Percentiles rank a stretch among this genome's conserved stretches.
These are phyloP conservation scores for Delia radicum DNA, from an alignment of 1,140 invertebrate species.

Conservation along the genomic window DNA sequence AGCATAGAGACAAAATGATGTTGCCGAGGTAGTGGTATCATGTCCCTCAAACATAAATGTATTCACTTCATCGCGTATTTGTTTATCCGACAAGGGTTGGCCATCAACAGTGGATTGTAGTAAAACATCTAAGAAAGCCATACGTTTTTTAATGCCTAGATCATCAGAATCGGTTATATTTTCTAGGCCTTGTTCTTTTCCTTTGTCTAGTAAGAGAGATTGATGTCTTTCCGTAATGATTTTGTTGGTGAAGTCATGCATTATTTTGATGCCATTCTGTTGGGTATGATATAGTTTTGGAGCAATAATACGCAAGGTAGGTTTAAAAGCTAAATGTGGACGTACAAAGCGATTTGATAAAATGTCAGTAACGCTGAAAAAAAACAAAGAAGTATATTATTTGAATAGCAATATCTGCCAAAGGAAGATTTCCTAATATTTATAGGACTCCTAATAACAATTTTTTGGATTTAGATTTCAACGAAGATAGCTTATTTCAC, in stretches of 20 bases:
- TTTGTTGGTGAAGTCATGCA: constrained; percentile 45
- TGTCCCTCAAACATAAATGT: constrained; percentile 68
- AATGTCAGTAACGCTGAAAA: constrained; percentile 41
- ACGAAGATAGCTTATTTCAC: no score
- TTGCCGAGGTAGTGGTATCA: constrained; percentile 43
- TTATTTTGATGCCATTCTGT: constrained; percentile 35
- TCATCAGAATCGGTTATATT: not conserved
- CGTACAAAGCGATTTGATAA: constrained; percentile 38
- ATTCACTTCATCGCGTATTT: constrained; percentile 68
- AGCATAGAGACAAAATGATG: constrained; percentile 39
- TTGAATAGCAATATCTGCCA: no score
- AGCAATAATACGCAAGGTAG: constrained; percentile 37
- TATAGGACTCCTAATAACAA: no score
- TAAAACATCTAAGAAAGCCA: constrained; percentile 72
- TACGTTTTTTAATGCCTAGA: constrained; percentile 55
- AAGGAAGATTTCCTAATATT: no score
- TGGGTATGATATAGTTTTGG: constrained; percentile 41
- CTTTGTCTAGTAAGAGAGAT: not conserved
- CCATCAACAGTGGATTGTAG: constrained; percentile 60
- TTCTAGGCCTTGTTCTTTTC: not conserved
- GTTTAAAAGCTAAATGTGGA: constrained; percentile 44
- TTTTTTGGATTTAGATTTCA: no score
- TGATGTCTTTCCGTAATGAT: constrained; percentile 40
- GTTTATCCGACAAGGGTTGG: constrained; percentile 59
- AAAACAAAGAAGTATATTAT: not conserved